These are phyloP conservation scores for Spilogale gracilis DNA, from an alignment of 2,113 vertebrate genomes.

Conservation along the genomic window DNA sequence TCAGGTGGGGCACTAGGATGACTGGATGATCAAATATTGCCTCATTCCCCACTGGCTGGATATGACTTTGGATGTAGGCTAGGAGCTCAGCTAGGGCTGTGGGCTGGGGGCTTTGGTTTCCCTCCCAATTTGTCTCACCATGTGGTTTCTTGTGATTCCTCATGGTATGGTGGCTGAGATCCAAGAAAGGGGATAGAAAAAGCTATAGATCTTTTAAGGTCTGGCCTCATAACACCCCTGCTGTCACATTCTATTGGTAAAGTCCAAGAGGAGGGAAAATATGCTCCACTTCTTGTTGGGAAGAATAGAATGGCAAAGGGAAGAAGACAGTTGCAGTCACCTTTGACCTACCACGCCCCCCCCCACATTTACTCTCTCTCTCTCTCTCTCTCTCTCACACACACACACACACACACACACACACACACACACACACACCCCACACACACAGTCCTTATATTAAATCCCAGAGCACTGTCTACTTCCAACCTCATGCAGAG, in stretches of 20 bases:
- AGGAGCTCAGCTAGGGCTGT: neutral
- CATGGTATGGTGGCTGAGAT: neutral
- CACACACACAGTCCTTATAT: neutral
- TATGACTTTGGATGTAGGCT: neutral
- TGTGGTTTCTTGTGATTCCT: constrained; percentile 19
- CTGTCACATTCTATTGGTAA: neutral
- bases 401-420: neutral
- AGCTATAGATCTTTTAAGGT: neutral
- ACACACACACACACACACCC: neutral
- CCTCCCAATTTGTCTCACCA: neutral
- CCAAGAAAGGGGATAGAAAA: neutral
- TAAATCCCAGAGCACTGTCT: neutral
- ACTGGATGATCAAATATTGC: neutral
- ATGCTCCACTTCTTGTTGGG: neutral
- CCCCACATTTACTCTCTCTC: too few species aligned
- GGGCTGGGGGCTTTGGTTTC: neutral
- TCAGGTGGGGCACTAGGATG: too few species aligned
- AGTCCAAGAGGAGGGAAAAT: neutral
- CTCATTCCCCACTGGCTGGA: neutral
- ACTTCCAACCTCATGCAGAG: neutral
- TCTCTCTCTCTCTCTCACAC: neutral
- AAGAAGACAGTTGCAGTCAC: neutral
- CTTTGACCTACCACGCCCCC: neutral
- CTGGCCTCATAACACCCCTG: neutral
- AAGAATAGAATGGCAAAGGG: neutral